Evolutionary conservation across 2,888 invertebrate species (phyloP), one percentile per base, ranked within the genome.

Genomic region (Drosophila antonietae): DNA sequence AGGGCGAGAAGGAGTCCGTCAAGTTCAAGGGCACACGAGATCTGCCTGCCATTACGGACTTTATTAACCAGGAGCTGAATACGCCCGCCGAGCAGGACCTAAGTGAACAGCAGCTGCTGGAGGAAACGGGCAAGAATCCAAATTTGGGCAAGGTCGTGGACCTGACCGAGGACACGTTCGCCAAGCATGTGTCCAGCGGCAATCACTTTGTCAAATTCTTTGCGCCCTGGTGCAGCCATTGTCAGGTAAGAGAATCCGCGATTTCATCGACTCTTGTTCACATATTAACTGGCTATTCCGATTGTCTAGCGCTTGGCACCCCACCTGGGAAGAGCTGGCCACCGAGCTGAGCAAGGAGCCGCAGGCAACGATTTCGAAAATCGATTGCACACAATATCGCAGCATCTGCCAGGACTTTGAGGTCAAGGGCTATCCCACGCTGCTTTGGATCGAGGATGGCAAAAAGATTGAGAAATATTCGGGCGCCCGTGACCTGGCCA

Each of bases 151-250:
- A 89, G 68, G 93, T 97, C 81, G 93, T 95, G 18, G 96, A 96
- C 87, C 93, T 97, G 31, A 96, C 95, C 43, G 97, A 97, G 81
- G 95, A 96, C 20, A 96, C 95, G 72, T 97, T 97, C 89, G 95
- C 95, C 74, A 95, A 95, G 82, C 95, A 95, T 90, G 93, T 97
- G 0, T 94, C 95, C 2, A 94, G 91, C 52, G 97, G 98, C 53
- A 95, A 96, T 85, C 96, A 97, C 92, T 98, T 98, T 91, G 94
- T 98, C 6, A 97, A 98, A 93, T 98, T 98, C 92, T 98, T 96
- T 93, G 97, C 97, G 0, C 97, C 98, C 0, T 98, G 98, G 98
- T 98, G 98, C 92, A 95, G 96, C 65, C 96, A 97, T 87, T 98
- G 97, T 85, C 96, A 96, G 94, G 96, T 96, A 67, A 14, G 3